Conservation (phyloP, 1,140 invertebrate genomes). For the Amphibalanus amphitrite region DNA sequence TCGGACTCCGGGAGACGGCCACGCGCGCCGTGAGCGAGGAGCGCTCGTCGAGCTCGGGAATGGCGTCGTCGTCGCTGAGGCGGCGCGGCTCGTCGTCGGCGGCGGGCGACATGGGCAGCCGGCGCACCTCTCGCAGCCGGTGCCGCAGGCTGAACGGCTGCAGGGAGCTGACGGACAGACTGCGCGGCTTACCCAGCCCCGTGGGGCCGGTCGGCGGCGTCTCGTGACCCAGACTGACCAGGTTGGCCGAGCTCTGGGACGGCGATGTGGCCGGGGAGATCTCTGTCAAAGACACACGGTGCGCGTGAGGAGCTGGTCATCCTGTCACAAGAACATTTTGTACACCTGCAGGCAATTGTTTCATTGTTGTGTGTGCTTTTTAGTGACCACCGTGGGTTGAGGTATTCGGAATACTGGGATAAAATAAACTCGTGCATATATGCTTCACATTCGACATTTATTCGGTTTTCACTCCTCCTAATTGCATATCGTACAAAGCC, state of each 20-base stretch:
- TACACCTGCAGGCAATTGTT: too few relatives aligned
- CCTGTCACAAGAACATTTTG: too few relatives aligned
- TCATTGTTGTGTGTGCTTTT: too few relatives aligned
- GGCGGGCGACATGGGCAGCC: constrained; percentile 12
- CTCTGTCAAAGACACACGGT: neutral
- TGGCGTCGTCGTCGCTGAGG: constrained; percentile 16
- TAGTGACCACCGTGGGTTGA: too few relatives aligned
- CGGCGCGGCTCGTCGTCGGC: constrained; percentile 7
- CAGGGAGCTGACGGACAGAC: constrained; percentile 4
- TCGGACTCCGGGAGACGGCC: too few relatives aligned
- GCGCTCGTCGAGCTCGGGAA: constrained; percentile 5
- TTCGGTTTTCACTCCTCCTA: too few relatives aligned
- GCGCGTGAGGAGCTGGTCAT: too few relatives aligned
- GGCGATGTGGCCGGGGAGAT: neutral
- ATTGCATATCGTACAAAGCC: too few relatives aligned
- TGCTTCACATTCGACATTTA: too few relatives aligned
- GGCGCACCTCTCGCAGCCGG: constrained; percentile 12
- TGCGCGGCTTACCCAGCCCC: constrained; percentile 5
- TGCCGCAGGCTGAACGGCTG: constrained; percentile 11
- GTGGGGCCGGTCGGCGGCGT: neutral
- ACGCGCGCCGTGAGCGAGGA: too few relatives aligned
- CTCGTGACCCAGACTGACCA: neutral
- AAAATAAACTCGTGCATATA: too few relatives aligned
- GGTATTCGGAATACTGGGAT: too few relatives aligned
- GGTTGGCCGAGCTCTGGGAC: neutral